A percentile compares a stretch with the other conserved stretches of the same genome.
Conservation (phyloP, 2,113 vertebrate species). For the Apteryx mantelli region DNA sequence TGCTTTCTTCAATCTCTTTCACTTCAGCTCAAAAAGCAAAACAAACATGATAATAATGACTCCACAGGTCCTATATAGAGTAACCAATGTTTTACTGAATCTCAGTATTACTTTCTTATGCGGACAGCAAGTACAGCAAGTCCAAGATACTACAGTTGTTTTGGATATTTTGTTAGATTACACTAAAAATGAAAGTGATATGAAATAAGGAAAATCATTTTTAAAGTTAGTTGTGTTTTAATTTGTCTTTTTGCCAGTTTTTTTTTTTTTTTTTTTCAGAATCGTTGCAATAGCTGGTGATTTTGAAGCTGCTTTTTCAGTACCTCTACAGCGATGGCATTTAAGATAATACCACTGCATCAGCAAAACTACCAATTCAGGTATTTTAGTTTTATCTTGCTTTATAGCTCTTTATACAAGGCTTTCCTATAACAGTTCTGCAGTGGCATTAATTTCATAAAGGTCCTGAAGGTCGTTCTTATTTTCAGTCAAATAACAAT, state of each 20-base stretch:
- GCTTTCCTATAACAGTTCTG: neutral
- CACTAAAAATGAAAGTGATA: slow-evolving; percentile 75
- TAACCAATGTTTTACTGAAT: slow-evolving; percentile 31
- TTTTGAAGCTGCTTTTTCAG: slow-evolving; percentile 55
- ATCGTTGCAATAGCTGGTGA: slow-evolving; percentile 28
- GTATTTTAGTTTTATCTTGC: slow-evolving; percentile 45
- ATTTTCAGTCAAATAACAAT: slow-evolving; percentile 59
- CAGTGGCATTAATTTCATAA: slow-evolving; percentile 39
- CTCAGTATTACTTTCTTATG: slow-evolving; percentile 45
- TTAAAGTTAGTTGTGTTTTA: slow-evolving; percentile 62
- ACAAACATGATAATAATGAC: neutral
- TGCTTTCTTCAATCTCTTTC: slow-evolving; percentile 44
- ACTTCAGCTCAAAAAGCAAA: slow-evolving; percentile 29
- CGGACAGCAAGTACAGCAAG: neutral
- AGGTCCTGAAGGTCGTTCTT: slow-evolving; percentile 54
- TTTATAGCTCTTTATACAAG: slow-evolving; percentile 64
- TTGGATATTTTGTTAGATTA: slow-evolving; percentile 62
- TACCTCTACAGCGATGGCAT: slow-evolving; percentile 14
- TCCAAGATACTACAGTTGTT: slow-evolving; percentile 37
- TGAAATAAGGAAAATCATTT: slow-evolving; percentile 63
- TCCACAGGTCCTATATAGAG: slow-evolving; percentile 46
- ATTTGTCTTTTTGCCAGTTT: slow-evolving; percentile 71
- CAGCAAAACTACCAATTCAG: slow-evolving; percentile 49
- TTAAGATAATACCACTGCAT: slow-evolving; percentile 31
- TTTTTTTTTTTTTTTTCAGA: slow-evolving; percentile 46